phyloP scores from a whole-genome alignment of 2,113 vertebrate species.

The Corynorhinus townsendii region DNA sequence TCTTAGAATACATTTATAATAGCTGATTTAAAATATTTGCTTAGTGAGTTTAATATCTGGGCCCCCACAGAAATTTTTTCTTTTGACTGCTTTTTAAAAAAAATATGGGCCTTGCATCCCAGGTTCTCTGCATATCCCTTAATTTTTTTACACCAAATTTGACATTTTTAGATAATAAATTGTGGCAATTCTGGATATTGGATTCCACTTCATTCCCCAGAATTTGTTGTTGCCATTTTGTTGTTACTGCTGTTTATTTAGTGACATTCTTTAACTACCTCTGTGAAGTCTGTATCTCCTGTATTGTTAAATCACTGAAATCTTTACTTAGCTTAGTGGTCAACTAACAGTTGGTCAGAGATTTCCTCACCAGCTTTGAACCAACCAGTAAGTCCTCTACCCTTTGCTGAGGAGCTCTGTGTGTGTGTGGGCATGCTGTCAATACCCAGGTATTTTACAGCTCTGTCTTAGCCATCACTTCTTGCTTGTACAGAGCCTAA shows the following conservation, averaged over 20 bases:
- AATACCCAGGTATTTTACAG: background rate
- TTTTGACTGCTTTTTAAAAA: background rate
- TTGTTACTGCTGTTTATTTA: background rate
- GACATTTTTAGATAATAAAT: background rate
- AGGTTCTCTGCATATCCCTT: background rate
- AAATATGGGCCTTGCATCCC: background rate
- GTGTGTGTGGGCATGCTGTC: background rate
- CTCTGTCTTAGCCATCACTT: background rate
- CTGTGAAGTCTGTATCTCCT: background rate
- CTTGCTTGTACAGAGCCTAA: background rate
- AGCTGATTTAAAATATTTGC: background rate
- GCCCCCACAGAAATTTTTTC: background rate
- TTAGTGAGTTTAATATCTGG: background rate
- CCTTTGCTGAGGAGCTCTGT: background rate
- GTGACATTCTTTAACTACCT: background rate
- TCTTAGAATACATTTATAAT: background rate
- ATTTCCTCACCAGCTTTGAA: background rate
- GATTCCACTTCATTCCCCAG: rapidly evolving
- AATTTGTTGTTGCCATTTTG: background rate
- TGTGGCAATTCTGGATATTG: background rate
- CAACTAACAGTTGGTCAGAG: background rate
- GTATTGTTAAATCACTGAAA: background rate
- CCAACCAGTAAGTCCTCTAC: background rate
- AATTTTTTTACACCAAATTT: background rate
- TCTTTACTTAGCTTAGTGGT: background rate